phyloP scores from a whole-genome alignment of 2,888 invertebrate genomes.

The Euplexia lucipara region DNA sequence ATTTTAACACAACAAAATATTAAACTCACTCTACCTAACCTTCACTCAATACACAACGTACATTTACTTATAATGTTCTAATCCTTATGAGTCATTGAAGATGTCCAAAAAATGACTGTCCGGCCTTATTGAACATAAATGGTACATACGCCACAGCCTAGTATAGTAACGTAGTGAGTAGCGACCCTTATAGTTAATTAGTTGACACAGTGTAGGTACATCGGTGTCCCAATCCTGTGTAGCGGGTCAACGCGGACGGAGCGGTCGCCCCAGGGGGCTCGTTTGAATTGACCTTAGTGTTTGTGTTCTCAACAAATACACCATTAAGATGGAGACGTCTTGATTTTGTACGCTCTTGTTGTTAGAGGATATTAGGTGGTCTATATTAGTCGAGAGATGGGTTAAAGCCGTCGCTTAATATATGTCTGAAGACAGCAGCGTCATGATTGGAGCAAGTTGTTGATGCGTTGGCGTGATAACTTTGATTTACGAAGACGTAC shows the following conservation, averaged over 20 bases:
- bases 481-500: too few relatives aligned
- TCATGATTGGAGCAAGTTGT: not conserved
- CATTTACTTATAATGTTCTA: too few relatives aligned
- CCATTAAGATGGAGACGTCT: slow-evolving; percentile 27
- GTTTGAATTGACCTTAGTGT: slow-evolving; percentile 52
- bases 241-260: slow-evolving; percentile 37
- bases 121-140: too few relatives aligned
- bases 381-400: too few relatives aligned
- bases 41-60: too few relatives aligned
- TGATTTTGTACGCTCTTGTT: slow-evolving; percentile 13
- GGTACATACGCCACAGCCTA: slow-evolving; percentile 16
- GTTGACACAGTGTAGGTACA: slow-evolving; percentile 52
- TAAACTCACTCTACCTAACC: too few relatives aligned
- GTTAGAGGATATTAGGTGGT: not conserved
- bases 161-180: slow-evolving; percentile 35
- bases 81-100: too few relatives aligned
- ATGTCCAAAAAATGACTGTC: too few relatives aligned
- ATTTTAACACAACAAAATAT: too few relatives aligned
- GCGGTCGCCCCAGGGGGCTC: slow-evolving; percentile 45
- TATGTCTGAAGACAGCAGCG: not conserved
- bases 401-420: not conserved
- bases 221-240: slow-evolving; percentile 49
- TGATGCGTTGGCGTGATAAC: not conserved
- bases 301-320: slow-evolving; percentile 32
- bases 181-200: slow-evolving; percentile 50